phyloP scores from a whole-genome alignment of 2,888 invertebrate genomes.

The Nephrocerus scutellatus region DNA sequence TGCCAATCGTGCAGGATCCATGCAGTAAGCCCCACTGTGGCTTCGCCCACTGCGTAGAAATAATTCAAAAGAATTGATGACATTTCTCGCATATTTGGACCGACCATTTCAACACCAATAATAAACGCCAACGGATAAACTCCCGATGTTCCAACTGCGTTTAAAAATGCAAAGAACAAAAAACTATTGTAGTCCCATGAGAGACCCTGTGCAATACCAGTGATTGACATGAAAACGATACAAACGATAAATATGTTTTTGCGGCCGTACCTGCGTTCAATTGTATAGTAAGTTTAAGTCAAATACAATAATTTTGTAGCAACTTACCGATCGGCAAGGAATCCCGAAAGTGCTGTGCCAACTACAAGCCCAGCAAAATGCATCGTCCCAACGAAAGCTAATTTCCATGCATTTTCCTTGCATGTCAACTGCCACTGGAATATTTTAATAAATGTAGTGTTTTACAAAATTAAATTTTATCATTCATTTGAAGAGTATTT shows the following conservation, averaged over 20 bases:
- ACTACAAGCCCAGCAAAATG: slow-evolving; percentile 59
- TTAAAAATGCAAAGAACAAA: slow-evolving; percentile 51
- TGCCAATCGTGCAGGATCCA: slow-evolving; percentile 57
- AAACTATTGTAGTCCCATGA: slow-evolving; percentile 52
- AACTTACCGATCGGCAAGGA: slow-evolving; percentile 55
- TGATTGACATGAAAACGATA: slow-evolving; percentile 53
- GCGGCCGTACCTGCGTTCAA: slow-evolving; percentile 55
- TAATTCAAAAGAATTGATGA: slow-evolving; percentile 58
- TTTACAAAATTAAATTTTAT: too few species aligned
- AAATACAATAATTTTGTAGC: not conserved
- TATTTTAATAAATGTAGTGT: too few species aligned
- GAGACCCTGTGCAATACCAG: slow-evolving; percentile 53
- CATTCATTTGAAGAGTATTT: too few species aligned
- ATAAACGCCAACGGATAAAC: slow-evolving; percentile 58
- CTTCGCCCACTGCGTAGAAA: slow-evolving; percentile 60
- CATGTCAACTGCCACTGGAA: slow-evolving; percentile 57
- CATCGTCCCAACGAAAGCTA: slow-evolving; percentile 55
- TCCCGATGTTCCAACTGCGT: slow-evolving; percentile 57
- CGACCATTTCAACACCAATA: slow-evolving; percentile 60
- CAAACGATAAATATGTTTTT: slow-evolving; percentile 54
- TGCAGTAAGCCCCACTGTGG: slow-evolving; percentile 54
- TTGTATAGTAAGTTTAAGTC: not conserved
- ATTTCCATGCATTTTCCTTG: slow-evolving; percentile 55
- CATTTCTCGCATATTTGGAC: slow-evolving; percentile 55
- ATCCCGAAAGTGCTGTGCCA: slow-evolving; percentile 55